Evolutionary conservation across 2,113 vertebrate species (phyloP).

Genomic region (Canis aureus): DNA sequence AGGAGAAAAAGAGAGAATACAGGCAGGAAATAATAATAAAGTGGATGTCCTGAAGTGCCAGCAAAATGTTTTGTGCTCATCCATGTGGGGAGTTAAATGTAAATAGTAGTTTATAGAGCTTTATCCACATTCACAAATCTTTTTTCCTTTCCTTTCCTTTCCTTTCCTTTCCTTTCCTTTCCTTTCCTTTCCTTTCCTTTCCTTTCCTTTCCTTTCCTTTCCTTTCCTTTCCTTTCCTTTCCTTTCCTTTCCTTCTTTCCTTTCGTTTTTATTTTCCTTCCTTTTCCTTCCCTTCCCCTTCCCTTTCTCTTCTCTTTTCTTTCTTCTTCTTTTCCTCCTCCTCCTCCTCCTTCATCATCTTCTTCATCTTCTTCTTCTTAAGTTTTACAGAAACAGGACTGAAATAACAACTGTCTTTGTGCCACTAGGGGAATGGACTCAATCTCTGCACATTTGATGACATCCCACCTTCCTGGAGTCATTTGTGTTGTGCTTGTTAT

Average conservation of each 20-base stretch:
- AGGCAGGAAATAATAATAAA: background rate
- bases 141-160: background rate
- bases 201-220: background rate
- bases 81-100: background rate
- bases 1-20: constrained; percentile 12
- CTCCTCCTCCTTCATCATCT: too few species aligned
- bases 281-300: too few species aligned
- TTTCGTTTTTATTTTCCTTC: too few species aligned
- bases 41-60: background rate
- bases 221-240: too few species aligned
- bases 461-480: background rate
- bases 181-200: too few species aligned
- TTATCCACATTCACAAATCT: background rate
- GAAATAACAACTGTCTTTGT: background rate
- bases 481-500: background rate
- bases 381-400: background rate
- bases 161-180: background rate
- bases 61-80: background rate
- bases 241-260: too few species aligned
- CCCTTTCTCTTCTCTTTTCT: too few species aligned
- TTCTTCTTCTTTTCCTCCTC: too few species aligned
- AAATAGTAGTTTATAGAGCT: background rate
- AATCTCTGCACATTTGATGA: background rate
- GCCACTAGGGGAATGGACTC: background rate
- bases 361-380: too few species aligned